phyloP scores from a whole-genome alignment of 2,888 invertebrate species.

The Eurytoma californica region DNA sequence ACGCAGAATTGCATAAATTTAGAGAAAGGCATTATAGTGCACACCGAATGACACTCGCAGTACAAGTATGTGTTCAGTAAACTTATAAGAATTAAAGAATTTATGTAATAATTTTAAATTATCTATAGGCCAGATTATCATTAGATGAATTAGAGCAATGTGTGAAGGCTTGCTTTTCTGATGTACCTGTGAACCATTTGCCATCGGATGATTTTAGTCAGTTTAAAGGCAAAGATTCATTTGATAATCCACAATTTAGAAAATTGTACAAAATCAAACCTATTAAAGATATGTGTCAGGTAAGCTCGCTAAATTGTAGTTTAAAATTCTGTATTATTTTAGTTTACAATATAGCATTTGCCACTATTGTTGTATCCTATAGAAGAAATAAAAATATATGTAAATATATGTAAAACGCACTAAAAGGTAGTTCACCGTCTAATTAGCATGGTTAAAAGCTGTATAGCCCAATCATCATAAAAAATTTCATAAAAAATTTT shows the following conservation, averaged over 20 bases:
- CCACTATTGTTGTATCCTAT: no score
- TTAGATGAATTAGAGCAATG: constrained; percentile 81
- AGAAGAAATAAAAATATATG: no score
- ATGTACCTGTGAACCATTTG: constrained; percentile 82
- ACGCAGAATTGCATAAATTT: constrained; percentile 84
- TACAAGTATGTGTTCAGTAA: constrained; percentile 76
- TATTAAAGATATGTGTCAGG: constrained; percentile 83
- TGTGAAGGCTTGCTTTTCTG: constrained; percentile 81
- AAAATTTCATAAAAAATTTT: no score
- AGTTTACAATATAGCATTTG: background rate
- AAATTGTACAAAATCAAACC: constrained; percentile 86
- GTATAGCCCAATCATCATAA: no score
- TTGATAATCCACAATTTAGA: constrained; percentile 80
- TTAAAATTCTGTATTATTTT: constrained; percentile 7
- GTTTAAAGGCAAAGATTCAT: constrained; percentile 77
- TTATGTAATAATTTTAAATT: constrained; percentile 7
- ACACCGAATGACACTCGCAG: constrained; percentile 90
- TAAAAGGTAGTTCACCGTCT: no score
- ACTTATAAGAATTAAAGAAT: background rate
- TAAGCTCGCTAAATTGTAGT: constrained; percentile 64
- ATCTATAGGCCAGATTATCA: constrained; percentile 78
- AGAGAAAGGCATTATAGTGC: constrained; percentile 88
- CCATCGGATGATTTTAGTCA: constrained; percentile 80
- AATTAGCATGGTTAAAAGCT: no score
- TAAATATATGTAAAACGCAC: no score